Evolutionary conservation across 2,797 vertebrate genomes (phyloP).

Genomic region (Anguilla marmorata): DNA sequence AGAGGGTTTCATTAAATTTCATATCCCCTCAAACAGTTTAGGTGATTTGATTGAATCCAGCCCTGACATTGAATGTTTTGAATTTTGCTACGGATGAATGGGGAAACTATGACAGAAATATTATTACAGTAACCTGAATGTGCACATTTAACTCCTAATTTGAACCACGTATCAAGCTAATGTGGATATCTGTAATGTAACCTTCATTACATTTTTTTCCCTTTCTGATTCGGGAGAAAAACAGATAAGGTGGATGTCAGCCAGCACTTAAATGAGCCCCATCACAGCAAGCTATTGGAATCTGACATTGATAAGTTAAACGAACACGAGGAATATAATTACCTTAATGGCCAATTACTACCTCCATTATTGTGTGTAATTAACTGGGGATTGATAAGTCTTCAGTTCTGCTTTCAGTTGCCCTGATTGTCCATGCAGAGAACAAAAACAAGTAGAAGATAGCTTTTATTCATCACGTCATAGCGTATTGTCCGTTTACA

Average conservation of each 20-base stretch:
- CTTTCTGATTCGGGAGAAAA: background rate
- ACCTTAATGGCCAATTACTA: conserved; percentile 43
- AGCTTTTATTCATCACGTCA: conserved; percentile 5
- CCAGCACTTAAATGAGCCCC: conserved; percentile 25
- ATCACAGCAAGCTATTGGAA: conserved; percentile 19
- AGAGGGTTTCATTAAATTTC: too few species aligned
- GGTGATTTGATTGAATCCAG: too few species aligned
- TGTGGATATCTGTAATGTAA: conserved; percentile 27
- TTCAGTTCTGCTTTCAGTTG: conserved; percentile 20
- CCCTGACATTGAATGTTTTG: background rate
- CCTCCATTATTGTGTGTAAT: conserved; percentile 37
- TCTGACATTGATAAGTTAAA: conserved; percentile 41
- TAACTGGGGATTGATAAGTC: conserved; percentile 37
- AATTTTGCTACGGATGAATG: background rate
- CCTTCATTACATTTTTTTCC: conserved; percentile 8
- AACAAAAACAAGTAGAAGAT: background rate
- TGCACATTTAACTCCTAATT: background rate
- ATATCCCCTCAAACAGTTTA: too few species aligned
- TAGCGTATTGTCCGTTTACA: conserved; percentile 15
- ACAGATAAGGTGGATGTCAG: conserved; percentile 35
- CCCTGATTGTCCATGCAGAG: conserved; percentile 19
- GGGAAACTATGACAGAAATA: background rate
- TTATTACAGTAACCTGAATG: conserved; percentile 1
- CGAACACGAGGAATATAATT: conserved; percentile 41
- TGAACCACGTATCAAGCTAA: background rate